Percentiles rank a stretch among this genome's conserved stretches.
These are phyloP conservation scores for Condylostylus longicornis DNA, from an alignment of 1,140 invertebrate genomes.

Conservation along the genomic window DNA sequence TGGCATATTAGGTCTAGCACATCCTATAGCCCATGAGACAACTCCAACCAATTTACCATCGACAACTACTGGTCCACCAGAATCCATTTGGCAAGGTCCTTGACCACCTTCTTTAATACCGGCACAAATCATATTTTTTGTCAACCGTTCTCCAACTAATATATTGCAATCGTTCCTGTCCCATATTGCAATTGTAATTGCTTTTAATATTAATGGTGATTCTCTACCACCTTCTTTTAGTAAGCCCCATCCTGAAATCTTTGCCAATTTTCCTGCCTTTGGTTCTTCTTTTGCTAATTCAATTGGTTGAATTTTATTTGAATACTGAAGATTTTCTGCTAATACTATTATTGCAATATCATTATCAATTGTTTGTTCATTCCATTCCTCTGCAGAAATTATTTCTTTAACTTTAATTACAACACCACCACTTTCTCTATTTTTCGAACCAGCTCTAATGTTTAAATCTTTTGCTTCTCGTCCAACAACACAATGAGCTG, in stretches of 20 bases:
- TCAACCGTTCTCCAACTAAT: neutral
- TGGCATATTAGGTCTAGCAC: conserved; percentile 32
- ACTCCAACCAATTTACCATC: conserved; percentile 26
- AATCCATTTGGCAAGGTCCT: conserved; percentile 22
- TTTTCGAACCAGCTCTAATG: conserved; percentile 17
- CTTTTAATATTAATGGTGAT: conserved; percentile 6
- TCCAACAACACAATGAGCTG: conserved; percentile 40
- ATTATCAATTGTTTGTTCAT: conserved; percentile 17
- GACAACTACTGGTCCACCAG: conserved; percentile 18
- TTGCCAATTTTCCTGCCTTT: neutral
- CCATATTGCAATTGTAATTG: conserved; percentile 6
- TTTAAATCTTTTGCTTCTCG: conserved; percentile 12
- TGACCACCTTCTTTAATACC: conserved; percentile 9
- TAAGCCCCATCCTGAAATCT: conserved; percentile 10
- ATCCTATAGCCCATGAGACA: conserved; percentile 35
- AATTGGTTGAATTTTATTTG: conserved; percentile 17
- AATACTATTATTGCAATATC: conserved; percentile 20
- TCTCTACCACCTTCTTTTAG: neutral
- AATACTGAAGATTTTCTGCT: conserved; percentile 16
- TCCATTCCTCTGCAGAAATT: conserved; percentile 20
- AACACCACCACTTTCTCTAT: conserved; percentile 17
- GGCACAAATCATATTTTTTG: conserved; percentile 10
- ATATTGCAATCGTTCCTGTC: neutral
- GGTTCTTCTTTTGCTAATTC: conserved; percentile 8
- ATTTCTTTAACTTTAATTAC: conserved; percentile 17